Percentiles rank a stretch among this genome's conserved stretches.
Conservation (phyloP, 1,140 invertebrate species). For the Zaprionus capensis region DNA sequence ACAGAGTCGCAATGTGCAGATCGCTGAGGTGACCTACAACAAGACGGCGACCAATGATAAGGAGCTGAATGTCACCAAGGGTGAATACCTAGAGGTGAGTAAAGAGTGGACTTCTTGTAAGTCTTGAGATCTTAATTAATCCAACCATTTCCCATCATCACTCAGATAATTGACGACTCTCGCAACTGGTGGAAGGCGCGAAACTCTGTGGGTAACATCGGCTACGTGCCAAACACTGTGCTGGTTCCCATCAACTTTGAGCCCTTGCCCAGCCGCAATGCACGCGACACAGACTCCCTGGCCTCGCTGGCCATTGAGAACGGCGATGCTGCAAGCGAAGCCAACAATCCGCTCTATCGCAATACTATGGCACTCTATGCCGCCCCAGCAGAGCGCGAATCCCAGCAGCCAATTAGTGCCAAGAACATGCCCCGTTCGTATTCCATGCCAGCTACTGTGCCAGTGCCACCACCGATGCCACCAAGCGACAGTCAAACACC, state of each 20-base stretch:
- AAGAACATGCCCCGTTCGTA: slow-evolving; percentile 70
- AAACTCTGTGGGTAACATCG: slow-evolving; percentile 93
- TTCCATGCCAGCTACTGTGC: slow-evolving; percentile 76
- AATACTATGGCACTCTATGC: slow-evolving; percentile 70
- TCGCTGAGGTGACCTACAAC: slow-evolving; percentile 91
- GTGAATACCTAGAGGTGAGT: slow-evolving; percentile 96
- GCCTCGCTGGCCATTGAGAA: slow-evolving; percentile 49
- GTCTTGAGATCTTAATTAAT: slow-evolving; percentile 6
- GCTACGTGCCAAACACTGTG: slow-evolving; percentile 98
- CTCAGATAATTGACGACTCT: slow-evolving; percentile 94
- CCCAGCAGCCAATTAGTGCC: slow-evolving; percentile 41
- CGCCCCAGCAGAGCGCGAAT: slow-evolving; percentile 50
- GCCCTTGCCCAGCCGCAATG: slow-evolving; percentile 33
- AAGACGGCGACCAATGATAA: slow-evolving; percentile 97
- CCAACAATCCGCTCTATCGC: slow-evolving; percentile 57
- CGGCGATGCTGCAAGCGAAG: slow-evolving; percentile 43
- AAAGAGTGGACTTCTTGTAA: neutral
- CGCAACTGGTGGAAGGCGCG: slow-evolving; percentile 99
- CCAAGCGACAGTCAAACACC: slow-evolving; percentile 74
- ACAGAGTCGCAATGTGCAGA: slow-evolving; percentile 75
- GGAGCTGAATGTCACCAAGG: slow-evolving; percentile 96
- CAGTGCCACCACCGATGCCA: slow-evolving; percentile 77
- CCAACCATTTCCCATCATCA: neutral
- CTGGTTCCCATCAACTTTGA: slow-evolving; percentile 88
- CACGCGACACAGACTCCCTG: slow-evolving; percentile 71